Evolutionary conservation across 1,140 invertebrate genomes (phyloP), one percentile per base, ranked within the genome.

Genomic region (Pantala flavescens): DNA sequence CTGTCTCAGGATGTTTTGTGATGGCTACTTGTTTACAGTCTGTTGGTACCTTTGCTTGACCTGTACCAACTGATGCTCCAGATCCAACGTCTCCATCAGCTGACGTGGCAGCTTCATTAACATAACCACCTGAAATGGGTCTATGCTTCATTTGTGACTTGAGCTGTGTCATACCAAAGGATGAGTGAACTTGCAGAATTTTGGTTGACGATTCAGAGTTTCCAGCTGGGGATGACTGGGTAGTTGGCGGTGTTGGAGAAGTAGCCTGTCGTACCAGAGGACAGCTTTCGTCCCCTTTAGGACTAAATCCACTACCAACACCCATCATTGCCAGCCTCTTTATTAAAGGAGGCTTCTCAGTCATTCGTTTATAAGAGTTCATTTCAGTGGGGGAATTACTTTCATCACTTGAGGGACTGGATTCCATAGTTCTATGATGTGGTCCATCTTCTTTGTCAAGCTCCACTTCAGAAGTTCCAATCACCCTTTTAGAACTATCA

Each of bases 371-470:
- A 82, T 92, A 93, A 78, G 91, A 92, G 84, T 93, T 93, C 77
- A 94, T 86, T 83, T 94, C 92, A 70, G 92, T 93, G n/a, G 92
- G 92, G 24, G 92, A 94, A 83, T 92, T 92, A 80, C 91, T 92
- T 82, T 93, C 92, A 81, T 93, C 91, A 77, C 91, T 93, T 81
- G 90, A 91, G 71, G 90, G 91, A 23, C 90, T 90, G 78, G 88
- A 90, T 77, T 86, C 49, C 49, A 63, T 63, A 3, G n/a, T 63
- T 21, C 49, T 21, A 5, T 7, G 49, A 24, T 23, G 63, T n/a
- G 24, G 23, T 19, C 23, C 28, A 49, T 36, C 42, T 9, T 75
- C 63, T 19, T 75, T 43, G 19, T 71, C 42, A 5, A 28, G 70
- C 19, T 72, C 24, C 19, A 16, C n/a, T 73, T 55, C 73, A 72